Conservation (phyloP, 2,113 vertebrate species). For the human (Homo sapiens) region GRCh38 chrX:118542501-118543000, state of each 20-base stretch:
- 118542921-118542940: constrained; percentile 90
- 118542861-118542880: background rate
- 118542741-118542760: constrained; percentile 98
- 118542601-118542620: background rate
- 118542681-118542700: background rate
- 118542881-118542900: constrained; percentile 28
- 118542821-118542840: constrained; percentile 96
- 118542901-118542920: constrained; percentile 35
- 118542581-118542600: background rate
- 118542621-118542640: background rate
- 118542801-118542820: constrained; percentile 95
- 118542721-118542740: constrained; percentile 96
- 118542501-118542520: background rate
- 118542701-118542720: constrained; percentile 56
- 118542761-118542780: constrained; percentile 94
- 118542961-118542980: constrained; percentile 94
- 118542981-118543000: constrained; percentile 92
- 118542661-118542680: background rate
- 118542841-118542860: constrained; percentile 85
- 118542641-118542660: constrained; percentile 34
- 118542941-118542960: constrained; percentile 92
- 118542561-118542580: background rate
- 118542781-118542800: constrained; percentile 98
- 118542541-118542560: background rate
- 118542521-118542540: background rate